Percentiles rank a stretch among this genome's conserved stretches.
phyloP scores from a whole-genome alignment of 2,113 vertebrate species.

The Aleadryas rufinucha region DNA sequence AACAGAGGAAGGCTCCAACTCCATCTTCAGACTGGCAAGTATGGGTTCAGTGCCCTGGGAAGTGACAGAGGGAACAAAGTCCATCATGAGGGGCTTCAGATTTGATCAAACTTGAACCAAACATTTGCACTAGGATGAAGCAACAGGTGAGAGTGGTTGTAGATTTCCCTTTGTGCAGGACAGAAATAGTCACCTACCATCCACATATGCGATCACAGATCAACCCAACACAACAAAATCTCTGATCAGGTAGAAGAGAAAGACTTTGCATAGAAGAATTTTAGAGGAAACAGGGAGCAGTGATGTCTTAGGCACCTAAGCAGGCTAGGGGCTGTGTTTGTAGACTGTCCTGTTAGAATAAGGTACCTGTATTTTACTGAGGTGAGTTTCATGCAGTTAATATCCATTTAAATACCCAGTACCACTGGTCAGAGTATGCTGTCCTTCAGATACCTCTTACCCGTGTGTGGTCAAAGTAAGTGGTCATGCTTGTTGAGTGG shows the following conservation, averaged over 20 bases:
- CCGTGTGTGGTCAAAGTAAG: neutral
- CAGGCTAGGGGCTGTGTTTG: neutral
- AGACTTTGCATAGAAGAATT: neutral
- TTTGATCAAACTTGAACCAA: neutral
- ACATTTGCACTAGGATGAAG: neutral
- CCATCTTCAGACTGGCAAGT: neutral
- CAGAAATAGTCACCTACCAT: neutral
- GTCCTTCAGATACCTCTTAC: neutral
- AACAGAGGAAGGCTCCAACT: neutral
- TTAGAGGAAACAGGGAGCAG: neutral
- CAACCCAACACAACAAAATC: neutral
- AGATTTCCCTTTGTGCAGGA: neutral
- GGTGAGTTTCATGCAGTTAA: neutral
- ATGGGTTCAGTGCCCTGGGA: neutral
- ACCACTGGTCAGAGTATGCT: neutral
- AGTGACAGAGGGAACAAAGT: neutral
- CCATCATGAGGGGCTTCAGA: neutral
- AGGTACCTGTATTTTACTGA: neutral
- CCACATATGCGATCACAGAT: accelerated
- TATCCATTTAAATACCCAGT: neutral
- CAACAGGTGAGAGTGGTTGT: neutral
- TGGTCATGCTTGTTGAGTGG: accelerated
- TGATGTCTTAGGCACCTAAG: neutral
- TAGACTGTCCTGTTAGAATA: neutral
- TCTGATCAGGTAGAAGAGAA: neutral